Evolutionary conservation across 2,888 invertebrate species (phyloP).

Genomic region (Timema cristinae): DNA sequence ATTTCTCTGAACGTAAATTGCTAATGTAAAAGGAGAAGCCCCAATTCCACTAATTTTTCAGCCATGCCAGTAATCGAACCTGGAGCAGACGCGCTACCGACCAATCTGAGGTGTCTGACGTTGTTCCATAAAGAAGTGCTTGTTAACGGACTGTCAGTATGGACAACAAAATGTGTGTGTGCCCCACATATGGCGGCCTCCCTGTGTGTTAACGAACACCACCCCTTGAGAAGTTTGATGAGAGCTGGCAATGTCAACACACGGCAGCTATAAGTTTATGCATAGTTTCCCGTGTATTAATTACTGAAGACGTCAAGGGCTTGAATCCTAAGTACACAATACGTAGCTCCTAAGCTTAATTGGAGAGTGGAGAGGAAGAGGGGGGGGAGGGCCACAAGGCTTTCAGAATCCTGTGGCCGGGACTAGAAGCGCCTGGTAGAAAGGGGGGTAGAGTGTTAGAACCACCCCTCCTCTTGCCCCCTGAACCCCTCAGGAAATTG

Average conservation of each 20-base stretch:
- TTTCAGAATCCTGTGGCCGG: slow-evolving; percentile 24
- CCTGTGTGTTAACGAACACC: not conserved
- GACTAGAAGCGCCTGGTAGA: slow-evolving; percentile 18
- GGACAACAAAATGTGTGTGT: not conserved
- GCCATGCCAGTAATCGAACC: too few relatives aligned
- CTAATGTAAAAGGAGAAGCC: too few relatives aligned
- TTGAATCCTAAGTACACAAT: slow-evolving; percentile 28
- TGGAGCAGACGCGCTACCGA: too few relatives aligned
- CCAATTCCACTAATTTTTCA: too few relatives aligned
- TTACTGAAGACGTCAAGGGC: slow-evolving; percentile 24
- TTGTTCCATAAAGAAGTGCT: too few relatives aligned
- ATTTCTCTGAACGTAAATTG: too few relatives aligned
- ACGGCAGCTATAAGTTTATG: slow-evolving; percentile 21
- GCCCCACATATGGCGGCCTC: not conserved
- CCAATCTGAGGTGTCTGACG: too few relatives aligned
- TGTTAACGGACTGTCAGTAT: too few relatives aligned
- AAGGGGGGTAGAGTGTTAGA: slow-evolving; percentile 20
- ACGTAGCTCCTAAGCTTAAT: slow-evolving; percentile 29
- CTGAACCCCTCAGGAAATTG: slow-evolving; percentile 23
- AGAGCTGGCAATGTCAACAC: not conserved
- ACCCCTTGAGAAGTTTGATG: not conserved
- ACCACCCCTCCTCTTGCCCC: not conserved
- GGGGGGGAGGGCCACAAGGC: not conserved
- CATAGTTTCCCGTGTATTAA: slow-evolving; percentile 27
- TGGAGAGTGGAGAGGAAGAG: slow-evolving; percentile 25